Percentiles rank a stretch among this genome's conserved stretches.
Conservation (phyloP, 2,888 invertebrate species). For the Sesamia inferens region DNA sequence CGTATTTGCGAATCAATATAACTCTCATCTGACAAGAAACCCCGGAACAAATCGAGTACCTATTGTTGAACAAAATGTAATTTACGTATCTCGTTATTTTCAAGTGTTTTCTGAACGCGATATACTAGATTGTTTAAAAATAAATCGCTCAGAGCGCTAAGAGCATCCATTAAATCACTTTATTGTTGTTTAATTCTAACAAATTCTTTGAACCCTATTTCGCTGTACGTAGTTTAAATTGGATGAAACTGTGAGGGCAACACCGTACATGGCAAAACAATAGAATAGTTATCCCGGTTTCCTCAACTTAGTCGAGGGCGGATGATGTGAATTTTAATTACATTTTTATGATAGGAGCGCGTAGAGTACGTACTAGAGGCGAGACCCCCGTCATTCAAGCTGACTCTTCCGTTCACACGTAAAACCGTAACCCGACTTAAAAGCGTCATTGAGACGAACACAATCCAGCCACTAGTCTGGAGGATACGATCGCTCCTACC, state of each 20-base stretch:
- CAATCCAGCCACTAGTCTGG: constrained; percentile 67
- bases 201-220: constrained; percentile 60
- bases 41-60: constrained; percentile 61
- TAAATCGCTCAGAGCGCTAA: constrained; percentile 59
- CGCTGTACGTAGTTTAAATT: constrained; percentile 65
- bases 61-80: constrained; percentile 68
- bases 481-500: constrained; percentile 63
- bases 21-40: constrained; percentile 51
- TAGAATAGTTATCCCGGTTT: constrained; percentile 79
- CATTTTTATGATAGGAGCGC: constrained; percentile 87
- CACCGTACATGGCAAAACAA: constrained; percentile 75
- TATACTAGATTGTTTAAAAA: constrained; percentile 65
- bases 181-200: constrained; percentile 60
- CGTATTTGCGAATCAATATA: constrained; percentile 56
- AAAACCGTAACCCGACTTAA: constrained; percentile 80
- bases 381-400: constrained; percentile 76
- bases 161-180: constrained; percentile 62
- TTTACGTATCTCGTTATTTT: constrained; percentile 71
- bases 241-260: constrained; percentile 64
- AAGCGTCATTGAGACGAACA: constrained; percentile 75
- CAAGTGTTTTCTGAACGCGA: constrained; percentile 65
- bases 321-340: constrained; percentile 88
- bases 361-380: constrained; percentile 85
- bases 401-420: constrained; percentile 80
- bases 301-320: constrained; percentile 72